A percentile compares a stretch with the other conserved stretches of the same genome.
These are phyloP conservation scores for Adelosebastes latens DNA, from an alignment of 2,797 vertebrate genomes.

Conservation along the genomic window DNA sequence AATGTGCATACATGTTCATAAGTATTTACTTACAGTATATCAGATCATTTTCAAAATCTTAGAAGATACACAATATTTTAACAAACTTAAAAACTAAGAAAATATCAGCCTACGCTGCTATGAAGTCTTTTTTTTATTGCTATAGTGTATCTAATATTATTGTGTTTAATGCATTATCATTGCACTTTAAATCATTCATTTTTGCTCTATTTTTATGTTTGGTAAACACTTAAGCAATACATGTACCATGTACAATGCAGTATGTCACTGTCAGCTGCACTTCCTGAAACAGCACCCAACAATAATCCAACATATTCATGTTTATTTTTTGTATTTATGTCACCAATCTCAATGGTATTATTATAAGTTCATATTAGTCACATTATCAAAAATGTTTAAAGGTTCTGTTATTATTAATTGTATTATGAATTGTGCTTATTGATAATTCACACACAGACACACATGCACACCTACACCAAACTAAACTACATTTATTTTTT, in stretches of 20 bases:
- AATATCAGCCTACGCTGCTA: too few relatives aligned
- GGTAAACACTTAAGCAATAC: not conserved
- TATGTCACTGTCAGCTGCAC: too few relatives aligned
- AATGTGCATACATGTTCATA: too few relatives aligned
- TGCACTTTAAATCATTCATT: not conserved
- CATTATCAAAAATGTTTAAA: not conserved
- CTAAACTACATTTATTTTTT: not conserved
- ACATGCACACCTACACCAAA: not conserved
- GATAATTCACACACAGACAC: not conserved
- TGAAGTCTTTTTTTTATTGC: too few relatives aligned
- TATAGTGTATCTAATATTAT: not conserved
- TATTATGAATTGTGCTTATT: not conserved
- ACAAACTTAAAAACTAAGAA: too few relatives aligned
- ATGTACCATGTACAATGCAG: not conserved
- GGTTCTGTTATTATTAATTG: not conserved
- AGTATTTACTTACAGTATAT: too few relatives aligned
- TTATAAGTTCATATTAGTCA: not conserved
- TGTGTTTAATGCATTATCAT: not conserved
- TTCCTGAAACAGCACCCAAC: too few relatives aligned
- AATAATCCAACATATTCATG: not conserved
- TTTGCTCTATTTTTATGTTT: not conserved
- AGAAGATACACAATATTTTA: too few relatives aligned
- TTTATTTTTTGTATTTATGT: not conserved
- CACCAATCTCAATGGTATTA: not conserved
- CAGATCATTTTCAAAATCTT: too few relatives aligned